Evolutionary conservation across 30 jellyfish, hydroid and myxozoan species (phyloP).

Genomic region (Chironex yamaguchii): DNA sequence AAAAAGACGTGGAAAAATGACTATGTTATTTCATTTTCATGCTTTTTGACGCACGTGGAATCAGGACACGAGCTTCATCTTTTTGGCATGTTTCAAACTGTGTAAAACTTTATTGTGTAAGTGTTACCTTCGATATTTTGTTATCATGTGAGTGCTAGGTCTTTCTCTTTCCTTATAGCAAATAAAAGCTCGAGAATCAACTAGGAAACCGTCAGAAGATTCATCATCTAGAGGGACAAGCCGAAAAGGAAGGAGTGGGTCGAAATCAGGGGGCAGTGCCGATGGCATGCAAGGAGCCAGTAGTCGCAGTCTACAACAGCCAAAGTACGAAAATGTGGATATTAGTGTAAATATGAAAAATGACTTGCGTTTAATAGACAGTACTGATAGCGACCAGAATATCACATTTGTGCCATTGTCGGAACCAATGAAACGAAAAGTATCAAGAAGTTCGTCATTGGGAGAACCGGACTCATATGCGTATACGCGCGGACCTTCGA

Average conservation of each 20-base stretch:
- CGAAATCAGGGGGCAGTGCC: not conserved
- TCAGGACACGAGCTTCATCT: no score
- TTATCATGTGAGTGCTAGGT: not conserved
- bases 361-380: not conserved
- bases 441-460: not conserved
- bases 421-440: not conserved
- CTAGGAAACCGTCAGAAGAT: constrained; percentile 49
- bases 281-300: not conserved
- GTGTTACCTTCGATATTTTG: no score
- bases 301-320: not conserved
- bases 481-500: not conserved
- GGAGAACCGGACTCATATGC: not conserved
- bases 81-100: no score
- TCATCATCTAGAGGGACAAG: not conserved
- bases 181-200: constrained; percentile 93
- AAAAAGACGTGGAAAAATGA: no score
- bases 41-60: no score
- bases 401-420: not conserved
- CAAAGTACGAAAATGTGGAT: not conserved
- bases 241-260: not conserved
- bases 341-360: not conserved
- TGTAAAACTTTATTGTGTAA: no score
- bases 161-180: constrained; percentile 61
- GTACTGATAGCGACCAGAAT: not conserved
- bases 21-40: no score